Conservation (phyloP, 2,888 invertebrate species). For the Argyra leucocephala region DNA sequence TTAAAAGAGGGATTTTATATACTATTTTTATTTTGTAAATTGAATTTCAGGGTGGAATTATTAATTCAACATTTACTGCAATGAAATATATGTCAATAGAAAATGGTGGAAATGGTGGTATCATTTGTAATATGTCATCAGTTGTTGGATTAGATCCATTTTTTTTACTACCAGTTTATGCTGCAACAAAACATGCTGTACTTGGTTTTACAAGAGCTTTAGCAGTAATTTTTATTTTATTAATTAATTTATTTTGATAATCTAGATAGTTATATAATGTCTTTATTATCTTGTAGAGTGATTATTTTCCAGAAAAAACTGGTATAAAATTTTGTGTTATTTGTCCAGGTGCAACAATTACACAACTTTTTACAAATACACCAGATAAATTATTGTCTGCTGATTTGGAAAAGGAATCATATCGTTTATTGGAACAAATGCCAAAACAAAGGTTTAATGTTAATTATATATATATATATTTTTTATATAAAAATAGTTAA, state of each 20-base stretch:
- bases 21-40: too few species aligned
- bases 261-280: not conserved
- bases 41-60: slow-evolving; percentile 42
- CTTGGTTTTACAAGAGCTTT: slow-evolving; percentile 43
- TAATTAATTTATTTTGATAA: not conserved
- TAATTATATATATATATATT: too few species aligned
- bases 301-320: slow-evolving; percentile 35
- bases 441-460: slow-evolving; percentile 36
- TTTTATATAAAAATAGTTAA: not conserved
- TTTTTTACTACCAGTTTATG: slow-evolving; percentile 41
- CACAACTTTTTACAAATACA: slow-evolving; percentile 41
- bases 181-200: slow-evolving; percentile 43
- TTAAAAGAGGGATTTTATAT: too few species aligned
- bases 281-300: slow-evolving; percentile 29
- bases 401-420: slow-evolving; percentile 40
- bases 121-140: slow-evolving; percentile 43
- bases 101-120: slow-evolving; percentile 44
- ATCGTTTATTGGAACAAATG: slow-evolving; percentile 37
- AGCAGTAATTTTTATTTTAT: slow-evolving; percentile 33
- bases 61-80: slow-evolving; percentile 43
- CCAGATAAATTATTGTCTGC: slow-evolving; percentile 39
- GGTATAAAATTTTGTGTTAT: slow-evolving; percentile 40
- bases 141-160: slow-evolving; percentile 41
- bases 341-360: slow-evolving; percentile 42
- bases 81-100: slow-evolving; percentile 39